These are phyloP conservation scores for Drosophila guanche DNA, from an alignment of 1,140 invertebrate genomes.

Conservation along the genomic window DNA sequence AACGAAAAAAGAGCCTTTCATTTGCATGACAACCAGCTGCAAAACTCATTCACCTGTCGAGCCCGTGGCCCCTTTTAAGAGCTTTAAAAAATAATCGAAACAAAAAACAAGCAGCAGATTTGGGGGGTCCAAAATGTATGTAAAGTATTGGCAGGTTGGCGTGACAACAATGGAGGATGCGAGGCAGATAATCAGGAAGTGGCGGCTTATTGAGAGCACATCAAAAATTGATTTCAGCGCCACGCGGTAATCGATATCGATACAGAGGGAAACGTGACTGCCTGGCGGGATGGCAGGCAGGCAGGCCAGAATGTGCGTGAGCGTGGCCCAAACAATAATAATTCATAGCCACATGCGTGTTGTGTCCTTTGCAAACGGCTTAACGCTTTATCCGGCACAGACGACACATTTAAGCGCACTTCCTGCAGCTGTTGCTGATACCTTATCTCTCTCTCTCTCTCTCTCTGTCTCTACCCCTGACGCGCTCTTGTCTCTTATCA, in stretches of 20 bases:
- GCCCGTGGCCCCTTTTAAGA: constrained; percentile 39
- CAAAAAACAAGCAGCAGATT: constrained; percentile 42
- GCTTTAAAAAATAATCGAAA: constrained; percentile 50
- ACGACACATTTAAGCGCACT: constrained; percentile 74
- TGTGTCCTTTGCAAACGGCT: constrained; percentile 69
- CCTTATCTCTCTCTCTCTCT: too few relatives aligned
- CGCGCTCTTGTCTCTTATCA: constrained; percentile 65
- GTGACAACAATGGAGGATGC: constrained; percentile 51
- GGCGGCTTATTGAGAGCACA: constrained; percentile 72
- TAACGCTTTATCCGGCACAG: constrained; percentile 57
- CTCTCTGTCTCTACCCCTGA: not conserved
- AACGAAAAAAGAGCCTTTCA: constrained; percentile 51
- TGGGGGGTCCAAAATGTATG: constrained; percentile 30
- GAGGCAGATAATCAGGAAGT: constrained; percentile 74
- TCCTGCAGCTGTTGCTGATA: constrained; percentile 79
- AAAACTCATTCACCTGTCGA: constrained; percentile 54
- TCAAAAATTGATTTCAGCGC: constrained; percentile 76
- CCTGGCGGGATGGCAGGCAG: not conserved
- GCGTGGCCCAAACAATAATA: constrained; percentile 72
- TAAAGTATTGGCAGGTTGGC: constrained; percentile 47
- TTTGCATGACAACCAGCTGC: constrained; percentile 63
- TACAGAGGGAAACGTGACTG: constrained; percentile 65
- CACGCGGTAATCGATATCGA: constrained; percentile 55
- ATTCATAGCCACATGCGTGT: constrained; percentile 65
- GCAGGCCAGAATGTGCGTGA: too few relatives aligned